Evolutionary conservation across 2,113 vertebrate species (phyloP), one percentile per base, ranked within the genome.

Genomic region (rabbit (Oryctolagus cuniculus)): DNA sequence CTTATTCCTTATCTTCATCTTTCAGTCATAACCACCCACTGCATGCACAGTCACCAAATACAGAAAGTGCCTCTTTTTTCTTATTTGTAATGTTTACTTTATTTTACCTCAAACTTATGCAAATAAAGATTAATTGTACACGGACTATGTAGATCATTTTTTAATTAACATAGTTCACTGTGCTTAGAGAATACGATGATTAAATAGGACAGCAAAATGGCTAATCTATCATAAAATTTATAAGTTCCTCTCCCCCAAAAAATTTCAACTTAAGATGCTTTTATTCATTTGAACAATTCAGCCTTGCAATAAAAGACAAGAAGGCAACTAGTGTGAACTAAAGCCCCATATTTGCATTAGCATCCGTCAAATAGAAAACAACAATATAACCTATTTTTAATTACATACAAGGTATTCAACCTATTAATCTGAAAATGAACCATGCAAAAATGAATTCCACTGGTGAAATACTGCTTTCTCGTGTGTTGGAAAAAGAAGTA

Each of bases 371-470:
- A 88, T 72, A 94, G 90, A 94, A 96, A 95, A 97, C 98, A 97
- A 97, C 95, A 96, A 95, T 96, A 97, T 91, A 97, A 96, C 92
- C 93, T 98, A 98, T 96, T 98, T 98, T 98, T 98, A 98, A 98
- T 98, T 98, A 97, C 92, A 98, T 97, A 97, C 97, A 98, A 98
- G 97, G 95, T 97, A 97, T 97, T 96, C 90, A 36, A 97, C 94
- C 97, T 97, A 98, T 98, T 98, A 98, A 98, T 98, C 96, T 97
- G 96, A 97, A 96, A 97, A 98, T 98, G 98, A 98, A 95, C 96
- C 96, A 98, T 97, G 97, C 95, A 97, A 97, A 97, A 97, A 96
- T 98, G 96, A 97, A 98, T 98, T 98, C 96, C 93, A 96, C 44
- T 93, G 92, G 97, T 97, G 98, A 98, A 98, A 98, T 98, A 98